Base-by-base conservation (phyloP, 2,113 vertebrate genomes). In the Heterochromis multidens region DNA sequence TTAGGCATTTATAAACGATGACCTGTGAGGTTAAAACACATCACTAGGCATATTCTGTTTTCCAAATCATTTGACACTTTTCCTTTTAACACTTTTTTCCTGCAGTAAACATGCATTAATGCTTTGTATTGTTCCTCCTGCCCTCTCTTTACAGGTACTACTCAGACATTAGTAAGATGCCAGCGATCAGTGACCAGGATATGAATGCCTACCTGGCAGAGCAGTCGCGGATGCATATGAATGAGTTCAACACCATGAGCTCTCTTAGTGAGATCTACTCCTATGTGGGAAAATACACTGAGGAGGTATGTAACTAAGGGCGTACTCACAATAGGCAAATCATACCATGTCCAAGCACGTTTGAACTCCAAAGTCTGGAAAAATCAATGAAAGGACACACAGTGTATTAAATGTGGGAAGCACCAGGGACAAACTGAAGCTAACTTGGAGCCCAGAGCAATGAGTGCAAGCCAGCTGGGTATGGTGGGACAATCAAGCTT, bases 151-250 rank as follows among this genome's bases (percentile, higher is more conserved):
- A 40, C 93, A 99, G 99, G 95, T 99, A 99, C 93, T 99, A 99
- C 93, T 98, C 98, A 7, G 99, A 99, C 95, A 99, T 99, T 0
- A 96, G 87, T 93, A 99, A 99, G 95, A 99, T 99, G 99, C 98
- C 96, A 4, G 98, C 97, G 3, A 99, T 99, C 96, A 99, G 99
- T 1, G 99, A 99, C 97, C 99, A 99, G 96, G 99, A 99, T 94
- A 99, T 99, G 99, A 99, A 99, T 0, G 99, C 99, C 0, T 99
- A 99, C 94, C 95, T 99, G 94, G 99, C 99, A 0, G 99, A 99
- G 92, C 99, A 99, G 94, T 99, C 98, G 10, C 97, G 99, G 89
- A 99, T 99, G 98, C 99, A 99, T 95, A 97, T 98, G 97, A 99
- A 97, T 0, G 99, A 99, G 95, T 99, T 99, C 96, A 99, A 99